Base-by-base conservation (phyloP, 2,113 vertebrate species). In the Triplophysa siluroides region DNA sequence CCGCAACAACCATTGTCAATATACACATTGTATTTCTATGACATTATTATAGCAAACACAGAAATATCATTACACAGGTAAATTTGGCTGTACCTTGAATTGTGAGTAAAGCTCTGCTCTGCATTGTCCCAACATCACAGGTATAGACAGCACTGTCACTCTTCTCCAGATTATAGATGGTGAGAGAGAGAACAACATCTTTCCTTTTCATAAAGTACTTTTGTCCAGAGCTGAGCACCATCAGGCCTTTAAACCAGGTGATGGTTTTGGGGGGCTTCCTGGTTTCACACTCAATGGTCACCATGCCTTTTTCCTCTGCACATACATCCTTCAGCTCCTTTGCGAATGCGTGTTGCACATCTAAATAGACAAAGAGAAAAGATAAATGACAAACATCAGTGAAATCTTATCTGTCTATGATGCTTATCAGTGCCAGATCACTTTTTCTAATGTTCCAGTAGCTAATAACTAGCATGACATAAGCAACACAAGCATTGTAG, bases 121-220 rank as follows among this genome's bases (percentile, higher is more conserved):
- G 93, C 78, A 94, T 92, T 1, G 95, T 95, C 1, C 94, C 94
- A 0, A 97, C 95, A 61, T 97, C 95, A 1, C 97, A 99, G 0
- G 80, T 93, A 76, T 99, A 99, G 29, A 91, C 85, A 79, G 96
- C 96, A 0, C 91, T 89, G 87, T 99, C 97, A 0, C 65, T 89
- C 78, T 92, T 94, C 82, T 95, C 94, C 86, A 98, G 80, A 69
- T 89, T 86, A 0, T 87, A 92, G 88, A 99, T 91, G 73, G 91
- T 95, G 74, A 99, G 94, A 19, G 87, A 93, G 54, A 98, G 88
- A 64, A 92, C 60, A 60, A 89, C 88, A 2, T 92, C 96, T 10
- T 93, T 91, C 90, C 96, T 95, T 26, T 90, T 92, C 43, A 92
- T 90, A 56, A 86, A 72, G 0, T 97, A 93, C 86, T 95, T 98